phyloP scores from a whole-genome alignment of 2,113 vertebrate species.

The Aix galericulata region DNA sequence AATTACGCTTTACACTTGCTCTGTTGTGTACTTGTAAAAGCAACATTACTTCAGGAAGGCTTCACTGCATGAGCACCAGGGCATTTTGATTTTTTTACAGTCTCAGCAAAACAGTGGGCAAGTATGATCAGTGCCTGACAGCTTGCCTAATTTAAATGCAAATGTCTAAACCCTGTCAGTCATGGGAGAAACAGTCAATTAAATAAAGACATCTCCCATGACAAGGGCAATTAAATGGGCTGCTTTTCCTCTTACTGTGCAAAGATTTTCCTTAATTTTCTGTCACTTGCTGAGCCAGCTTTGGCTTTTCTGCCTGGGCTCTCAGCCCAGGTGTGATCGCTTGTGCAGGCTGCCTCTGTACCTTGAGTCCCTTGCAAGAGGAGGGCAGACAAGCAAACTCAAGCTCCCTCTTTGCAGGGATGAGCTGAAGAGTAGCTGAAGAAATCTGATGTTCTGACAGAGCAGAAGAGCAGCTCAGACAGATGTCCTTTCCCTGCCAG shows the following conservation, averaged over 20 bases:
- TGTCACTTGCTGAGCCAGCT: background rate
- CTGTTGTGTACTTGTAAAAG: background rate
- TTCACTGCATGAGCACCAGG: background rate
- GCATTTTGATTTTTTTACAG: background rate
- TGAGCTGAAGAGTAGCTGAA: background rate
- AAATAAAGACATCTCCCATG: conserved; percentile 38
- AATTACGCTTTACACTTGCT: background rate
- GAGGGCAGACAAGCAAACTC: background rate
- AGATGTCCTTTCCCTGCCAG: background rate
- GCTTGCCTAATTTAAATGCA: conserved; percentile 50
- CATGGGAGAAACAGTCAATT: conserved; percentile 20
- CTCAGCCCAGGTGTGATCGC: background rate
- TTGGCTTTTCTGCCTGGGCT: background rate
- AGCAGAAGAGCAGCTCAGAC: background rate
- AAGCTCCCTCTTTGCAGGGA: background rate
- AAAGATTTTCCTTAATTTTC: conserved; percentile 20
- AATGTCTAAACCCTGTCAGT: conserved; percentile 13
- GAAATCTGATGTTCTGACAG: background rate
- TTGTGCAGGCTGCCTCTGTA: background rate
- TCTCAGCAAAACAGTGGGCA: background rate
- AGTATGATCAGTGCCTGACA: conserved; percentile 16
- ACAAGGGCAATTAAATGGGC: conserved; percentile 48
- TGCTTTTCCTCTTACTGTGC: background rate
- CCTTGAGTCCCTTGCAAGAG: background rate
- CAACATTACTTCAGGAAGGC: background rate